phyloP scores from a whole-genome alignment of 2,888 invertebrate genomes.

The Campoplex nolae region DNA sequence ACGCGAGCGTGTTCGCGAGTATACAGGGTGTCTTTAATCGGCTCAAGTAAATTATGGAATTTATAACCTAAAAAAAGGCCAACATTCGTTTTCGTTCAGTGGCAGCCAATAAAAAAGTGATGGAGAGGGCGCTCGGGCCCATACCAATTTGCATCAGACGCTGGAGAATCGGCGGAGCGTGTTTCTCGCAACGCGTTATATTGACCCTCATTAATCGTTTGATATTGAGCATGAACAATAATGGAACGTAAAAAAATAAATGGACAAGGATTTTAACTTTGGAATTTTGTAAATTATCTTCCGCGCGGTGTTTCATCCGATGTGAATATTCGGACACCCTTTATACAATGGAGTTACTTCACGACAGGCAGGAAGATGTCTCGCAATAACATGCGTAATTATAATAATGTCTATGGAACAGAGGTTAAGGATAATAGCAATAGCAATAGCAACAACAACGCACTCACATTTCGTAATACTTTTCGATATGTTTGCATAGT shows the following conservation, averaged over 20 bases:
- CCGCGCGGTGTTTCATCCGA: not conserved
- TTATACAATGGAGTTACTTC: slow-evolving; percentile 30
- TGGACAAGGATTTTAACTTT: not conserved
- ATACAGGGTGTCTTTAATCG: not conserved
- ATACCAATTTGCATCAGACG: no score
- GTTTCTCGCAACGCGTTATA: not conserved
- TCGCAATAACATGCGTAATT: slow-evolving; percentile 51
- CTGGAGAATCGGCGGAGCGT: no score
- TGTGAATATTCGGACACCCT: not conserved
- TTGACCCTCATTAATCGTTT: not conserved
- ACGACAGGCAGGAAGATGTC: slow-evolving; percentile 63
- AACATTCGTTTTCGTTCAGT: not conserved
- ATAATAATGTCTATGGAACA: slow-evolving; percentile 48
- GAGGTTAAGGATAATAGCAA: slow-evolving; percentile 27
- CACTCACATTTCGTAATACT: slow-evolving; percentile 67
- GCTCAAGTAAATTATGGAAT: not conserved
- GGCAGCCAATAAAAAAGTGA: not conserved
- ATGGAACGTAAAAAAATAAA: not conserved
- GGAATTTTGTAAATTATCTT: not conserved
- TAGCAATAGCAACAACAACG: slow-evolving; percentile 55
- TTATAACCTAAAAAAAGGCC: not conserved
- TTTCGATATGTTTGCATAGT: slow-evolving; percentile 71
- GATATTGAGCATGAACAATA: not conserved
- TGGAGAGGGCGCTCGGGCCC: no score
- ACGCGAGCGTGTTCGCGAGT: slow-evolving; percentile 8